Base-by-base conservation (phyloP, 2,797 vertebrate genomes). In the Rhinella marina region DNA sequence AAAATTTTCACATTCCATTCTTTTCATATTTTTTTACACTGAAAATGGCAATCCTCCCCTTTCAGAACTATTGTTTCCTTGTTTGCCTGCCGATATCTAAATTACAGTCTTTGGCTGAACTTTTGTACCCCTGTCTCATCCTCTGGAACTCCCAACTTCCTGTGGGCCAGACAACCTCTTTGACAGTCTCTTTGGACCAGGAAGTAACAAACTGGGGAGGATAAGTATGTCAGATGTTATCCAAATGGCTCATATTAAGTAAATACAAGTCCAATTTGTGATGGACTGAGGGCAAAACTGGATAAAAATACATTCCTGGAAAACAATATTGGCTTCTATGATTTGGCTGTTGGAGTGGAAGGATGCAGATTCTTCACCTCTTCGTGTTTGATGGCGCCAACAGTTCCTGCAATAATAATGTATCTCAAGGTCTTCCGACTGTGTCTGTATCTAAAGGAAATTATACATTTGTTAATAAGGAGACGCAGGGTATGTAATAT, bases 91-190 rank as follows among this genome's bases (percentile, higher is more conserved):
- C 76, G 62, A 64, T 82, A 79, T 80, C 88, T 86, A 82, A 77
- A 86, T 86, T 89, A 68, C 80, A 52, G 62, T 82, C 52, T 61
- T 86, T 89, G 88, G 88, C 88, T 89, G 88, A 86, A 89, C 88
- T 86, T 86, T 89, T 86, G 73, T 86, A 81, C 77, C 87, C 78
- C 57, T 50, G 56, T 82, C 75, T 89, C 70, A 82, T 86, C 88
- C 78, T 85, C 76, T 89, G 88, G 80, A 81, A 89, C 84, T 78
- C 72, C 64, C 41, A n/a, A 59, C 80, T 89, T 89, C 88, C 88
- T 86, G 48, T 78, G 73, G 84, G 80, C 88, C 84, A 89, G 88
- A 86, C 88, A 83, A 72, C 84, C 62, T 80, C 72, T 56, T 56
- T 83, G 80, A 76, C 76, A 78, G 88, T 89, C 59, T 86, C 72